Conservation (phyloP, 2,113 vertebrate species). For the Shinisaurus crocodilurus region DNA sequence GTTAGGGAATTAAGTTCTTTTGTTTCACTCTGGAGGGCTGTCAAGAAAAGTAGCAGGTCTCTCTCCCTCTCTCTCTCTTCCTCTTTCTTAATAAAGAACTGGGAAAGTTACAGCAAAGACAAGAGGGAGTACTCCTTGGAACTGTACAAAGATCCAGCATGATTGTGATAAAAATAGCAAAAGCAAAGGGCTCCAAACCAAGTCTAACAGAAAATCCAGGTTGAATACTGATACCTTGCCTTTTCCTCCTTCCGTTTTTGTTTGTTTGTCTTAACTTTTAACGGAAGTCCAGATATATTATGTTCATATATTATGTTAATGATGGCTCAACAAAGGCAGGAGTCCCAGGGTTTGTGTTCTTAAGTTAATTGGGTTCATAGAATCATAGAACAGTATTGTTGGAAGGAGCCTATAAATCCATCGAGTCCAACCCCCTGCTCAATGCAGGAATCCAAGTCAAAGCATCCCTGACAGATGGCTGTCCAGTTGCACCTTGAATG, state of each 20-base stretch:
- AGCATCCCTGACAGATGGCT: too few relatives aligned
- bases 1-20: slow-evolving; percentile 68
- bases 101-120: slow-evolving; percentile 56
- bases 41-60: slow-evolving; percentile 49
- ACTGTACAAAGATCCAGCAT: slow-evolving; percentile 20
- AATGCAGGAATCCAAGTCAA: too few relatives aligned
- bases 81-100: slow-evolving; percentile 53
- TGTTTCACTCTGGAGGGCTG: slow-evolving; percentile 64
- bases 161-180: slow-evolving; percentile 33
- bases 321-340: not conserved
- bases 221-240: too few relatives aligned
- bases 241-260: too few relatives aligned
- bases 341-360: not conserved
- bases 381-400: too few relatives aligned
- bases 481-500: too few relatives aligned
- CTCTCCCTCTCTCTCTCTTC: not conserved
- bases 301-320: too few relatives aligned
- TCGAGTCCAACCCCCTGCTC: too few relatives aligned
- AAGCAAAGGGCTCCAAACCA: slow-evolving; percentile 21
- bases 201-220: not conserved
- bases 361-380: not conserved
- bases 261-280: rapidly evolving
- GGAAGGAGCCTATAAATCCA: too few relatives aligned
- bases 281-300: too few relatives aligned
- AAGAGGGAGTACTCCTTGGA: not conserved